Evolutionary conservation across 2,888 invertebrate species (phyloP).

Genomic region (Ligdia adustata): DNA sequence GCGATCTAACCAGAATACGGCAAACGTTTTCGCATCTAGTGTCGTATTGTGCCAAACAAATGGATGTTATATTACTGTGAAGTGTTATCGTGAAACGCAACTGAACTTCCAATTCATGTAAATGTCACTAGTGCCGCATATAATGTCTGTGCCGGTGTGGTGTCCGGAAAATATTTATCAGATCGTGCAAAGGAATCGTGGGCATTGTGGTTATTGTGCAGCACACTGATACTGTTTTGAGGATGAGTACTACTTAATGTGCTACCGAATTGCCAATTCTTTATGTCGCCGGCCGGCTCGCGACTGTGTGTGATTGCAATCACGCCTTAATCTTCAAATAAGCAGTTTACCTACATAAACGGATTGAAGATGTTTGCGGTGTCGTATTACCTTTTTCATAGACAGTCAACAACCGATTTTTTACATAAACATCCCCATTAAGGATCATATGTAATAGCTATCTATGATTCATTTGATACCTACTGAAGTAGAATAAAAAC

Average conservation of each 20-base stretch:
- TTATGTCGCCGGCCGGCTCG: conserved; percentile 56
- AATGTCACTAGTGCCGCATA: conserved; percentile 68
- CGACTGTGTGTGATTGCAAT: conserved; percentile 50
- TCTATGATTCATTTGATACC: too few relatives aligned
- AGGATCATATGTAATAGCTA: too few relatives aligned
- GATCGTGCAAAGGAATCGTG: conserved; percentile 69
- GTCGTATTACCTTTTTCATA: conserved; percentile 64
- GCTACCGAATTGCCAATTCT: conserved; percentile 64
- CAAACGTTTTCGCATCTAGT: conserved; percentile 57
- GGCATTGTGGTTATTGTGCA: conserved; percentile 67
- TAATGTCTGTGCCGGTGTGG: conserved; percentile 64
- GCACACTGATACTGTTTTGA: conserved; percentile 65
- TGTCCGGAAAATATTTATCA: conserved; percentile 65
- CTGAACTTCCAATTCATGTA: conserved; percentile 71
- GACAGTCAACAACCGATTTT: conserved; percentile 65
- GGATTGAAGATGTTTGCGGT: conserved; percentile 52
- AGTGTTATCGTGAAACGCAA: conserved; percentile 62
- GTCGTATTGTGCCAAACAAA: conserved; percentile 77
- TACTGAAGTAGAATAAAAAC: too few relatives aligned
- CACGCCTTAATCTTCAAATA: conserved; percentile 55
- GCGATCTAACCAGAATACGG: conserved; percentile 70
- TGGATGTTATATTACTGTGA: conserved; percentile 56
- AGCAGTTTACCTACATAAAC: conserved; percentile 55
- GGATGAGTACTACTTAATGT: conserved; percentile 51
- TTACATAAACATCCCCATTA: too few relatives aligned